phyloP scores from a whole-genome alignment of 2,888 invertebrate genomes.

The Acleris holmiana region DNA sequence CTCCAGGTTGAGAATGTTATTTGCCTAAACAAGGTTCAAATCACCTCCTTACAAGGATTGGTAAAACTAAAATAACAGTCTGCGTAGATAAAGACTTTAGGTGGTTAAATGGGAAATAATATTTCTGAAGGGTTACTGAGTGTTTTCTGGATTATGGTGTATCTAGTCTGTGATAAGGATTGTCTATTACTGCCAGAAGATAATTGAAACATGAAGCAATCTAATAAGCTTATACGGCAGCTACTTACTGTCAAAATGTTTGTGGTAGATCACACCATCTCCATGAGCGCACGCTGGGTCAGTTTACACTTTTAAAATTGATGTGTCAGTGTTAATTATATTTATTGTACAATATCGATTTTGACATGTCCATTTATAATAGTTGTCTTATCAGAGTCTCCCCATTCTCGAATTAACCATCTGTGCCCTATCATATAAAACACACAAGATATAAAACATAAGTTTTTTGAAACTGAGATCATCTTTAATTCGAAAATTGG shows the following conservation, averaged over 20 bases:
- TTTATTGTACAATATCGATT: neutral
- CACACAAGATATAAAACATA: too few species aligned
- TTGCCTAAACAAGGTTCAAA: neutral
- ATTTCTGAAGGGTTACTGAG: conserved; percentile 37
- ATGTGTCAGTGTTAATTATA: neutral
- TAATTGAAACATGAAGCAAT: conserved; percentile 29
- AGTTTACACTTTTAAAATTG: neutral
- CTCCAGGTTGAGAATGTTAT: neutral
- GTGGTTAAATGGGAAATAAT: conserved; percentile 22
- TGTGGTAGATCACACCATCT: neutral
- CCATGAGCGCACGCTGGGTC: neutral
- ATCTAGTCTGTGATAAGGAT: conserved; percentile 76
- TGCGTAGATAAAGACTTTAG: conserved; percentile 7
- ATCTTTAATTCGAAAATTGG: too few species aligned
- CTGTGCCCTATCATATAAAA: too few species aligned
- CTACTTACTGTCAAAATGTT: neutral
- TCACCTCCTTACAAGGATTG: conserved; percentile 12
- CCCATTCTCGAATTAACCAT: neutral
- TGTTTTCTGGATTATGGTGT: conserved; percentile 46
- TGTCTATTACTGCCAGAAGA: conserved; percentile 52
- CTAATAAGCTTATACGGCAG: conserved; percentile 15
- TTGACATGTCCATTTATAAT: conserved; percentile 12
- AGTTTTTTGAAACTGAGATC: too few species aligned
- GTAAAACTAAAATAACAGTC: conserved; percentile 10
- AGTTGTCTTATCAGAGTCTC: neutral